Evolutionary conservation across 2,113 vertebrate species (phyloP), one percentile per base, ranked within the genome.

Genomic region (Pterocles burchelli): DNA sequence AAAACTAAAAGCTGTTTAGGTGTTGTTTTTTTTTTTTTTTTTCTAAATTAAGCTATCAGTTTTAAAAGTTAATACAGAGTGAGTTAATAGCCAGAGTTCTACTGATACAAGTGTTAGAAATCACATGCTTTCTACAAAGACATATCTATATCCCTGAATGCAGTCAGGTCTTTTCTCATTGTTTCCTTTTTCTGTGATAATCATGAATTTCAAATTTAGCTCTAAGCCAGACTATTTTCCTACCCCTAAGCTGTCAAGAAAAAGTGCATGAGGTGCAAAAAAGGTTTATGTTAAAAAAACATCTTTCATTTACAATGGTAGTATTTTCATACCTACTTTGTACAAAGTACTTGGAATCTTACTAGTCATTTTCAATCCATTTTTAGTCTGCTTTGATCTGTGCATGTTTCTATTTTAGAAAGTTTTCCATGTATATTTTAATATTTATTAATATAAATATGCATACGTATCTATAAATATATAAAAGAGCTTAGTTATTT

Each of bases 371-470:
- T 81, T 24, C 31, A 49, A 86, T 84, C 76, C 29, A 48, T 59
- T 95, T 90, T 92, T 43, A 65, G 61, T 61, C 36, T 85, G 48
- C 80, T 91, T 94, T 95, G 54, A 66, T 85, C 58, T 85, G 31
- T 72, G 52, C 48, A 2, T 31, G 34, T 49, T 62, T 66, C 76
- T 58, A 52, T 66, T 79, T 85, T 31, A 19, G 49, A 90, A 73
- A 48, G 28, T 17, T 38, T 88, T 68, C 61, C 10, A 52, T 15
- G 24, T 34, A 9, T 34, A 65, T 77, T 89, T 92, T 66, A 80
- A 34, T 59, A 81, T 78, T 84, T 43, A 83, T n/a, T 63, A 34
- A 52, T 63, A 86, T 70, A 81, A 72, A 68, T 66, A 86, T 36
- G 52, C 8, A 41, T 46, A 52, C 5, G 31, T 17, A 31, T 11